Evolutionary conservation across 2,797 vertebrate species (phyloP).

Genomic region (Hozukius guyotensis): DNA sequence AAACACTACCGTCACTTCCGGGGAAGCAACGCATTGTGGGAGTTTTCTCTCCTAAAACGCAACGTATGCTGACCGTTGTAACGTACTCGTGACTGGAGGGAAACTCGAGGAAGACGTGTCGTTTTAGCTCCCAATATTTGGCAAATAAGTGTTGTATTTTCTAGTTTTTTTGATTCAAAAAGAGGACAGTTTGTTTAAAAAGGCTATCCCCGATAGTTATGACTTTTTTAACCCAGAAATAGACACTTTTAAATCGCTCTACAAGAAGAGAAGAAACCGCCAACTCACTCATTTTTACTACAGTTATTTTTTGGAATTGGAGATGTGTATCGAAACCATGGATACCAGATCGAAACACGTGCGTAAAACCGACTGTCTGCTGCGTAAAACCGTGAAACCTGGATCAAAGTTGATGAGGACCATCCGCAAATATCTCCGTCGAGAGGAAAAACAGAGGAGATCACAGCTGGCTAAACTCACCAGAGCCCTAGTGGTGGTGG

Average conservation of each 20-base stretch:
- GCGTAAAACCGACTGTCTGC: not conserved
- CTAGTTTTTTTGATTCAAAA: rapidly evolving
- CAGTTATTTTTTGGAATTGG: not conserved
- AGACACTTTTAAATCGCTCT: not conserved
- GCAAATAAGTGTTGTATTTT: rapidly evolving
- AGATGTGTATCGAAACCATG: constrained; percentile 73
- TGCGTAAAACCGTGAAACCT: not conserved
- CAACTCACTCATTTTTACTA: not conserved
- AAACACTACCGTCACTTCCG: rapidly evolving
- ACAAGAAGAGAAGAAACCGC: not conserved
- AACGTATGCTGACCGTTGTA: constrained; percentile 14
- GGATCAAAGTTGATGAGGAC: constrained; percentile 19
- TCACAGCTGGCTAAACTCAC: not conserved
- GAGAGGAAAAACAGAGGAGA: constrained; percentile 4
- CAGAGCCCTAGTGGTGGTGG: not conserved
- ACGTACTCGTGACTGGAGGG: rapidly evolving
- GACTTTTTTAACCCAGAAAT: rapidly evolving
- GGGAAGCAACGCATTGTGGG: constrained; percentile 51
- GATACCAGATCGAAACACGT: constrained; percentile 12
- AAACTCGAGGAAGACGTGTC: rapidly evolving
- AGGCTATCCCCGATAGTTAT: rapidly evolving
- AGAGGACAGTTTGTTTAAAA: rapidly evolving
- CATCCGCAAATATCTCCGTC: constrained; percentile 17
- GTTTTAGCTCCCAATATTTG: rapidly evolving
- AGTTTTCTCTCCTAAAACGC: not conserved